Evolutionary conservation across 2,113 vertebrate species (phyloP).

Genomic region (Hemichromis elongatus): DNA sequence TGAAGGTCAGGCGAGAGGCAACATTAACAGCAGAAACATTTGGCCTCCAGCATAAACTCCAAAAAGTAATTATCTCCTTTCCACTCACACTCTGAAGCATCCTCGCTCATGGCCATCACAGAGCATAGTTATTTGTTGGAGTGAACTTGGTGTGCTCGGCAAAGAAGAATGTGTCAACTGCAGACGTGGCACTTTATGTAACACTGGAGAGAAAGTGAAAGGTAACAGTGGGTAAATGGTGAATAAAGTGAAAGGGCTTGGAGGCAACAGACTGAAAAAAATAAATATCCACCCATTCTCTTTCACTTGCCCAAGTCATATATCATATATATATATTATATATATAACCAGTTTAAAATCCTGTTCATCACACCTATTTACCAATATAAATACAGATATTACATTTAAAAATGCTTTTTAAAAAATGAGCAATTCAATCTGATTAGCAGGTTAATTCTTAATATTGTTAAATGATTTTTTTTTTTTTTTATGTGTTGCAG

Average conservation of each 20-base stretch:
- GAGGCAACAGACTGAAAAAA: not conserved
- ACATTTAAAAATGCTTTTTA: not conserved
- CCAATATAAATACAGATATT: not conserved
- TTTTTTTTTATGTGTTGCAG: not conserved
- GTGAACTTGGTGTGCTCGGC: not conserved
- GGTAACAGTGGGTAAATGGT: not conserved
- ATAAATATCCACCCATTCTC: not conserved
- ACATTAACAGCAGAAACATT: constrained; percentile 24
- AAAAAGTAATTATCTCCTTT: not conserved
- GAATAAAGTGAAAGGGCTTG: not conserved
- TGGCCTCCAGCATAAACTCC: constrained; percentile 6
- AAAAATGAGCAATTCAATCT: not conserved
- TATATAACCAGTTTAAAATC: not conserved
- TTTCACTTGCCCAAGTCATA: not conserved
- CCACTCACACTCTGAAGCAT: not conserved
- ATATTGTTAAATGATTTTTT: not conserved
- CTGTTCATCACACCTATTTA: not conserved
- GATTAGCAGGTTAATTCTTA: not conserved
- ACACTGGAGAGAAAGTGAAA: not conserved
- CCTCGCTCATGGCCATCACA: not conserved
- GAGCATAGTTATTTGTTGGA: not conserved
- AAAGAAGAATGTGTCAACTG: not conserved
- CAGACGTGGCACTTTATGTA: not conserved
- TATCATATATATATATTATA: too few relatives aligned
- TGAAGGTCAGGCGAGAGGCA: constrained; percentile 28